phyloP scores from a whole-genome alignment of 1,140 invertebrate genomes.

The Meloidogyne floridensis region DNA sequence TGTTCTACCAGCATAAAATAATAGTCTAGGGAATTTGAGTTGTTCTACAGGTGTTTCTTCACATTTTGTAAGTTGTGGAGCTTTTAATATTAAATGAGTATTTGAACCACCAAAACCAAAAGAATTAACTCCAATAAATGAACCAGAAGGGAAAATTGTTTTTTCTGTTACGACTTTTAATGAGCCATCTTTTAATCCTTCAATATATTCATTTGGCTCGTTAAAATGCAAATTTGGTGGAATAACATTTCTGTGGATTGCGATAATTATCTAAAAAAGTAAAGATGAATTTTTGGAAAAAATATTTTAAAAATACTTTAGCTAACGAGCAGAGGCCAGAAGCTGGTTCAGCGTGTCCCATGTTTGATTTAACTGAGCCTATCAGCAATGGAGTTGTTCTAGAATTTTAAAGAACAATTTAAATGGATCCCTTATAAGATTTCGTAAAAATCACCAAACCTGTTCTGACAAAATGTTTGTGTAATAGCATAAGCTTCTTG shows the following conservation, averaged over 20 bases:
- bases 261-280: slow-evolving; percentile 71
- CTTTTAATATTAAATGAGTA: slow-evolving; percentile 79
- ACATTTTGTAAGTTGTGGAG: slow-evolving; percentile 53
- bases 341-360: slow-evolving; percentile 93
- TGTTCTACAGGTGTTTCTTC: slow-evolving; percentile 69
- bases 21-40: slow-evolving; percentile 72
- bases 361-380: slow-evolving; percentile 94
- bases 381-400: slow-evolving; percentile 79
- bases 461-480: slow-evolving; percentile 84
- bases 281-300: slow-evolving; percentile 69
- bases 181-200: slow-evolving; percentile 80
- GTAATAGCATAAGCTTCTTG: slow-evolving; percentile 91
- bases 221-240: slow-evolving; percentile 87
- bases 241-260: slow-evolving; percentile 82
- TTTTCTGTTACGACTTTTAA: slow-evolving; percentile 82
- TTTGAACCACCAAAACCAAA: slow-evolving; percentile 98
- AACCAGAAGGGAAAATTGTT: slow-evolving; percentile 78
- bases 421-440: neutral
- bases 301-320: slow-evolving; percentile 77
- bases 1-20: slow-evolving; percentile 81
- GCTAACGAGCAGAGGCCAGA: slow-evolving; percentile 74
- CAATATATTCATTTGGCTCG: slow-evolving; percentile 83
- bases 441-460: slow-evolving; percentile 20
- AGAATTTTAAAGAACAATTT: slow-evolving; percentile 3
- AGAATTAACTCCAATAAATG: slow-evolving; percentile 84